Percentiles rank a stretch among this genome's conserved stretches.
Conservation (phyloP, 2,888 invertebrate genomes). For the Dryadula phaetusa region DNA sequence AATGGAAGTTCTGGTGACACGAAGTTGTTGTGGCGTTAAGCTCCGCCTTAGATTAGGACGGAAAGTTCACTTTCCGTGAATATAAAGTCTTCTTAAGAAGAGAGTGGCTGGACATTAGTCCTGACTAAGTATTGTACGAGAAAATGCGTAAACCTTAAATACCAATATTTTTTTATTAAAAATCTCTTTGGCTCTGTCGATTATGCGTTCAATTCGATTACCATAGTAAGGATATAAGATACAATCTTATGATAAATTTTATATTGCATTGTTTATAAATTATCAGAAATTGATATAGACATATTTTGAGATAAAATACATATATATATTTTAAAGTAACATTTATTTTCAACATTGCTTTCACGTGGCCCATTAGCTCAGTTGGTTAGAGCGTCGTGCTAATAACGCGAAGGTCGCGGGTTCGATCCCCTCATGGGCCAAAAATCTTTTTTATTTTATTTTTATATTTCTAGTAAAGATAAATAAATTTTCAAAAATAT, state of each 20-base stretch:
- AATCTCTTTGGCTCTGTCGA: too few species aligned
- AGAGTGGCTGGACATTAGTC: too few species aligned
- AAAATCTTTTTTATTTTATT: neutral
- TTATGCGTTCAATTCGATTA: too few species aligned
- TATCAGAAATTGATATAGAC: neutral
- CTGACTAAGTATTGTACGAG: too few species aligned
- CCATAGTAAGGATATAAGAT: neutral
- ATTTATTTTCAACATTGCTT: fast-evolving
- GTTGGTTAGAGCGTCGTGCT: slow-evolving; percentile 25
- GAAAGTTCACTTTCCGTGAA: too few species aligned
- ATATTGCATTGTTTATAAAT: neutral
- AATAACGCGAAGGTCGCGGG: slow-evolving; percentile 24
- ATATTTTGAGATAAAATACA: neutral
- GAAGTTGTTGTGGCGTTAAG: too few species aligned
- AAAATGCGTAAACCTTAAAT: too few species aligned
- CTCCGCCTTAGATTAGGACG: too few species aligned
- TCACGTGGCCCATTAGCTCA: slow-evolving; percentile 16
- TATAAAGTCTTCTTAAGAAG: too few species aligned
- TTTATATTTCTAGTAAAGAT: too few species aligned
- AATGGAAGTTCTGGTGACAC: too few species aligned
- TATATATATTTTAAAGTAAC: neutral
- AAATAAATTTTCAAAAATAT: neutral
- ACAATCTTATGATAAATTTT: neutral
- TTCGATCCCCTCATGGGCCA: slow-evolving; percentile 27
- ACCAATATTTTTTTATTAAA: too few species aligned